Evolutionary conservation across 2,888 invertebrate species (phyloP).

Genomic region (Busseola fusca): DNA sequence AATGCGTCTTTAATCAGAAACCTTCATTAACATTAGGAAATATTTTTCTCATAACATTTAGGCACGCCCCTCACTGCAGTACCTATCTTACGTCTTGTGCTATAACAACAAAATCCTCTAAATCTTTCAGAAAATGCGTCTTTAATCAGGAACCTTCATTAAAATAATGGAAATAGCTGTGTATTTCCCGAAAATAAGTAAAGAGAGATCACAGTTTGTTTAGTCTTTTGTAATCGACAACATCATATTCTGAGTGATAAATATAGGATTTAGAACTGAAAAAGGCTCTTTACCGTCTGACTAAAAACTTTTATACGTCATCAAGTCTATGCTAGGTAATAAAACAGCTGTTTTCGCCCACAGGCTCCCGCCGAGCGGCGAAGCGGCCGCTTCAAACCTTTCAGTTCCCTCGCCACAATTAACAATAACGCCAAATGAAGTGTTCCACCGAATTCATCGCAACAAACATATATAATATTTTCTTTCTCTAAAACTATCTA

Average conservation of each 20-base stretch:
- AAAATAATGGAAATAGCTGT: neutral
- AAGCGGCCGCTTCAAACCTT: neutral
- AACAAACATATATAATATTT: slow-evolving; percentile 79
- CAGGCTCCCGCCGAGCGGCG: neutral
- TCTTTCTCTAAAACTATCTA: slow-evolving; percentile 88
- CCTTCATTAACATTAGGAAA: neutral
- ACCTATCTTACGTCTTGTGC: too few relatives aligned
- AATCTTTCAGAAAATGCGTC: neutral
- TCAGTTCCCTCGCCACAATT: slow-evolving; percentile 44
- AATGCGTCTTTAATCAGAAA: neutral
- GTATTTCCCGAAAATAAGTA: too few relatives aligned
- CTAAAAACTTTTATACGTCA: neutral
- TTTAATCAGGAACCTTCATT: neutral
- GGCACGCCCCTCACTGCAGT: neutral
- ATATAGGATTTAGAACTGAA: neutral
- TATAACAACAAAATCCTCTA: neutral
- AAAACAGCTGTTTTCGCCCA: neutral
- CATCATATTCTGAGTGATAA: neutral
- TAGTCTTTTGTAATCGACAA: neutral
- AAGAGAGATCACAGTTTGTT: neutral
- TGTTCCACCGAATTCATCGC: slow-evolving; percentile 68
- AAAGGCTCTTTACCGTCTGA: too few relatives aligned
- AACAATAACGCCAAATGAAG: slow-evolving; percentile 68
- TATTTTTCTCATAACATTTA: neutral
- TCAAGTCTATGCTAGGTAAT: neutral